Evolutionary conservation across 2,888 invertebrate species (phyloP).

Genomic region (Meteorus cinctellus): DNA sequence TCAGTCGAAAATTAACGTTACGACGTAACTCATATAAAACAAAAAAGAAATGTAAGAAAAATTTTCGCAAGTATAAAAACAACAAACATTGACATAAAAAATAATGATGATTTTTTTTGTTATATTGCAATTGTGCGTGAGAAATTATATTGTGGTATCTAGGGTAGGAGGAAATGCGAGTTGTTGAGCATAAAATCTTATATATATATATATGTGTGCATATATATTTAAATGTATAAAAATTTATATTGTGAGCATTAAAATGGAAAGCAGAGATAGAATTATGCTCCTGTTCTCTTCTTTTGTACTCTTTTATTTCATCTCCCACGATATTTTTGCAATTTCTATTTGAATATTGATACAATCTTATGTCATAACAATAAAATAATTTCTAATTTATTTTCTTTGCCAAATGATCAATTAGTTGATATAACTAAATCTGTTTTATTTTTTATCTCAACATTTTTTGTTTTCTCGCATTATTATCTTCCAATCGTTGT

Average conservation of each 20-base stretch:
- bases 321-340: slow-evolving; percentile 16
- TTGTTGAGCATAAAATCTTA: slow-evolving; percentile 1
- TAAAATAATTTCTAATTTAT: not conserved
- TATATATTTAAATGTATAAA: not conserved
- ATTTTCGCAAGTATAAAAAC: not conserved
- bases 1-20: not conserved
- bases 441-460: not conserved
- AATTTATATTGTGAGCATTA: not conserved
- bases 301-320: not conserved
- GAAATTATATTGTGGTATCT: not conserved
- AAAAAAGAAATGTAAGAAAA: not conserved
- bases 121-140: not conserved
- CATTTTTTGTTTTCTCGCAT: not conserved
- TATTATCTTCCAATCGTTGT: too few species aligned
- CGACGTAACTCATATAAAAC: not conserved
- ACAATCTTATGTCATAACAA: not conserved
- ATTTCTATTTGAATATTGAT: not conserved
- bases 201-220: not conserved
- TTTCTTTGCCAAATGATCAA: not conserved
- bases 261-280: slow-evolving; percentile 6
- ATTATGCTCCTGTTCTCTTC: not conserved
- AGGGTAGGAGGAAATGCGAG: slow-evolving; percentile 7
- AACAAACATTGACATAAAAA: not conserved
- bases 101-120: not conserved
- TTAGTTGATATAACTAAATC: not conserved